These are phyloP conservation scores for Aproaerema taeniolella DNA, from an alignment of 2,888 invertebrate species.

Conservation along the genomic window DNA sequence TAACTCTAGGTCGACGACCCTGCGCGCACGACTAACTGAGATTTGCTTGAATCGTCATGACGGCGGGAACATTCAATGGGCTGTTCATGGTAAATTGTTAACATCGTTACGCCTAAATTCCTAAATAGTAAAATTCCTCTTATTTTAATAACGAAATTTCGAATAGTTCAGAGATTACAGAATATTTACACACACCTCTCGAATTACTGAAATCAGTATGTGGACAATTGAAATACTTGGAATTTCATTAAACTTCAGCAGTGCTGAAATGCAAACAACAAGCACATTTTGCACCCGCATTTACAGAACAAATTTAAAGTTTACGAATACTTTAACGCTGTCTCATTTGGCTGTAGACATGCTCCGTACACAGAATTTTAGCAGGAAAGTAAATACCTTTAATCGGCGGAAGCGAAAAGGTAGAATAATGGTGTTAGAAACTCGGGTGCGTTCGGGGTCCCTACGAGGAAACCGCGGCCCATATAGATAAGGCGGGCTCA, in stretches of 20 bases:
- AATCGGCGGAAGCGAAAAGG: not conserved
- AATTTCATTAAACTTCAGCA: conserved; percentile 40
- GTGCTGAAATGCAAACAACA: conserved; percentile 31
- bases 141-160: too few relatives aligned
- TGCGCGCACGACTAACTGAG: conserved; percentile 57
- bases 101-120: not conserved
- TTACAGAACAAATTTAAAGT: conserved; percentile 27
- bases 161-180: too few relatives aligned
- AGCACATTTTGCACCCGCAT: conserved; percentile 26
- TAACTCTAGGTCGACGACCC: conserved; percentile 65
- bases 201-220: too few relatives aligned
- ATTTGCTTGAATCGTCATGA: conserved; percentile 55
- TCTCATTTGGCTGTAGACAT: too few relatives aligned
- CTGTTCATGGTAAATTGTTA: conserved; percentile 4
- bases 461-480: conserved; percentile 63
- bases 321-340: conserved; percentile 14
- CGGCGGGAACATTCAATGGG: conserved; percentile 28
- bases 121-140: not conserved
- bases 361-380: too few relatives aligned
- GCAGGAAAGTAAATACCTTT: too few relatives aligned
- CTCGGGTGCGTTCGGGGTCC: conserved; percentile 42
- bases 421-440: not conserved
- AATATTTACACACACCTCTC: too few relatives aligned
- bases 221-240: conserved; percentile 27
- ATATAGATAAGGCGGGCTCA: conserved; percentile 59